These are phyloP conservation scores for Boulengeromyrus knoepffleri DNA, from an alignment of 2,113 vertebrate genomes.

Conservation along the genomic window DNA sequence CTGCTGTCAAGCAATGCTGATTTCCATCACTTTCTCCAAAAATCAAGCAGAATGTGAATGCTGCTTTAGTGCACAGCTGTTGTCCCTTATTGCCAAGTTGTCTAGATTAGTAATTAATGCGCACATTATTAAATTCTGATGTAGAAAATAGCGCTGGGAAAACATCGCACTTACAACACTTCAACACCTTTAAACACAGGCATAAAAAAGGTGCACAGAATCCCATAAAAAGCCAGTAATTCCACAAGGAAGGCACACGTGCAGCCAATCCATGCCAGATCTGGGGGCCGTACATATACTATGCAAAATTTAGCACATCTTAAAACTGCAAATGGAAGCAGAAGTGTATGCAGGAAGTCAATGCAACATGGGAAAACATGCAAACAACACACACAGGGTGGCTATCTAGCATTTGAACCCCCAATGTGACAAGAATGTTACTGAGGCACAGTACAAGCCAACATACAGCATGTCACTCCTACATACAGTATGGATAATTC, in stretches of 20 bases:
- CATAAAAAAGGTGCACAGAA: not conserved
- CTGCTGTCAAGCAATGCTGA: not conserved
- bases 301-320: not conserved
- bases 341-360: not conserved
- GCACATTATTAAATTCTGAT: not conserved
- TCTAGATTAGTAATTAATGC: not conserved
- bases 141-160: not conserved
- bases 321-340: not conserved
- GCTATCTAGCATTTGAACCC: not conserved
- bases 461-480: not conserved
- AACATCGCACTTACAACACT: not conserved
- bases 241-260: not conserved
- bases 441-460: not conserved
- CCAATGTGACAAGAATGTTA: not conserved
- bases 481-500: not conserved
- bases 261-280: not conserved
- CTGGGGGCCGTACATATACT: not conserved
- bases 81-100: not conserved
- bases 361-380: not conserved
- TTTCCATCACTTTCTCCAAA: not conserved
- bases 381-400: not conserved
- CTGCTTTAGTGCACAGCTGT: not conserved
- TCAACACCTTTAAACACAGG: not conserved
- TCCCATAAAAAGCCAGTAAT: not conserved
- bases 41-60: not conserved